Conservation (phyloP, 1,140 invertebrate species). For the Drosophila murphyi region DNA sequence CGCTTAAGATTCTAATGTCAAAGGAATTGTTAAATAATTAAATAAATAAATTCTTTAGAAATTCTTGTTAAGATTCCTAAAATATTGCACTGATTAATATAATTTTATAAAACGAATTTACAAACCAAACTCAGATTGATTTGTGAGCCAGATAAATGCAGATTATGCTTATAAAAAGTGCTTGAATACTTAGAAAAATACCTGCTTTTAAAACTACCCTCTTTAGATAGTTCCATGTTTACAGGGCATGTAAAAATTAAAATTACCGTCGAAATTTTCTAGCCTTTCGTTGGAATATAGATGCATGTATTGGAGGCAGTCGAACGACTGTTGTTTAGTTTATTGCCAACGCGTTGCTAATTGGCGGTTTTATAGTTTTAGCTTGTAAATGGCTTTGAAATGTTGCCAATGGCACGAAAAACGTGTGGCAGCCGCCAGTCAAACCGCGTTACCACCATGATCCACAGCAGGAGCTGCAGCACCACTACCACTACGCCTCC, state of each 20-base stretch:
- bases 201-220: neutral
- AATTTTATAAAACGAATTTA: too few species aligned
- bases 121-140: too few species aligned
- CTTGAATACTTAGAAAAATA: too few species aligned
- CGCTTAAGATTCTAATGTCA: too few species aligned
- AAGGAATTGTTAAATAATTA: too few species aligned
- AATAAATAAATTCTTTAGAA: too few species aligned
- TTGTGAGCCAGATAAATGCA: neutral
- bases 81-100: too few species aligned
- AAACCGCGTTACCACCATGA: conserved; percentile 35
- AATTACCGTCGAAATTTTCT: conserved; percentile 22
- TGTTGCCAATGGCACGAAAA: conserved; percentile 40
- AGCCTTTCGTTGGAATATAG: conserved; percentile 18
- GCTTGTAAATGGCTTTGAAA: conserved; percentile 60
- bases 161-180: too few species aligned
- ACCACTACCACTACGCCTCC: neutral
- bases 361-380: conserved; percentile 71
- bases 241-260: conserved; percentile 5
- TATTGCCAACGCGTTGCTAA: conserved; percentile 70
- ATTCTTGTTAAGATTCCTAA: too few species aligned
- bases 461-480: conserved; percentile 9
- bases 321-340: conserved; percentile 51
- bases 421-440: conserved; percentile 21
- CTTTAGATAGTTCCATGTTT: neutral
- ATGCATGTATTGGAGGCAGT: conserved; percentile 3